These are phyloP conservation scores for Litocranius walleri DNA, from an alignment of 2,113 vertebrate genomes.

Conservation along the genomic window DNA sequence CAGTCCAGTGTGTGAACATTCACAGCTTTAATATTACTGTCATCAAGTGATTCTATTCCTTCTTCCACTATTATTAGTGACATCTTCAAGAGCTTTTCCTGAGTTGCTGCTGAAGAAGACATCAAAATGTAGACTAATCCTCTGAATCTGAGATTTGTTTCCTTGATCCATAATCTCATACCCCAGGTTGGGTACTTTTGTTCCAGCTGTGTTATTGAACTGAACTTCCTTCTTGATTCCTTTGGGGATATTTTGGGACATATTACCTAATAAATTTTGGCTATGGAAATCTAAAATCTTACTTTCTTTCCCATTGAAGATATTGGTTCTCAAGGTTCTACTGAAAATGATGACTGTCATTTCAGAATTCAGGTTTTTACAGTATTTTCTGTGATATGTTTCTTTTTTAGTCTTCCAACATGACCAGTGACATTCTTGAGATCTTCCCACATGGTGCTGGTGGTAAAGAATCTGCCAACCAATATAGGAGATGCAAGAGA, in stretches of 20 bases:
- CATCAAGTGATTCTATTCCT: background rate
- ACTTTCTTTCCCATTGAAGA: background rate
- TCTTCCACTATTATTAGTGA: background rate
- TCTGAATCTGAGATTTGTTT: background rate
- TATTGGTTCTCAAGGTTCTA: background rate
- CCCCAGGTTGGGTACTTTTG: background rate
- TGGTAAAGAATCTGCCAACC: background rate
- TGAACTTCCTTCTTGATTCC: background rate
- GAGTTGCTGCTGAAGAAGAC: background rate
- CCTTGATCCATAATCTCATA: background rate
- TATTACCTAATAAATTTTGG: background rate
- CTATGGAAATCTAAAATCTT: background rate
- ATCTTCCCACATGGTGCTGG: background rate
- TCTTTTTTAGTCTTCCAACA: background rate
- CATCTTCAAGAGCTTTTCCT: background rate
- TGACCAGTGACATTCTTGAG: background rate
- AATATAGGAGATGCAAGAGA: background rate
- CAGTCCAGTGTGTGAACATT: background rate
- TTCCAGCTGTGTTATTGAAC: background rate
- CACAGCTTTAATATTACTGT: background rate
- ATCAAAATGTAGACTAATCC: background rate
- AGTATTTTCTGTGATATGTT: background rate
- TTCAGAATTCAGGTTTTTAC: background rate
- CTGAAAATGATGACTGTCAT: background rate
- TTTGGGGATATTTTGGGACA: background rate